Evolutionary conservation across 2,113 vertebrate species (phyloP), one percentile per base, ranked within the genome.

Genomic region (Rattus rattus): DNA sequence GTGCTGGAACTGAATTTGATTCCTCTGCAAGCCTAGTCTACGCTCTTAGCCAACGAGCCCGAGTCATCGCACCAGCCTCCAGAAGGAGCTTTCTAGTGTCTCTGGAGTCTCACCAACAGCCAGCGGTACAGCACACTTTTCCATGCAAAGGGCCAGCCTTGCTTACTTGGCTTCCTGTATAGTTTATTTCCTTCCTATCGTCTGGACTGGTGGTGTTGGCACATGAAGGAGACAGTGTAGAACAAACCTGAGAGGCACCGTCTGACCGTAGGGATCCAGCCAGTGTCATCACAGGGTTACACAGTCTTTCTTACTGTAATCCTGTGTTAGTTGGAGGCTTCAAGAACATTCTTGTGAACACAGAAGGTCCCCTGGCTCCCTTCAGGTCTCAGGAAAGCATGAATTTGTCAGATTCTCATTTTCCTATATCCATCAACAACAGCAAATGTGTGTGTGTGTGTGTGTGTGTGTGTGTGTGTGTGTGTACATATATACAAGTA

Each of bases 121-220:
- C 59, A 43, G 43, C 43, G 43, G 20, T 54, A 7, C 4, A 17
- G 33, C 24, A 36, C 67, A 75, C 30, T 90, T 56, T 70, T 75
- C 91, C 90, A 80, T 13, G 30, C 52, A 86, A 80, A 54, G 59
- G 56, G 24, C 22, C 16, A 36, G 59, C 54, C 80, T 59, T 49
- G 24, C 30, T 65, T 93, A 63, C 61, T 75, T 65, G 88, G 56
- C 52, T 94, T 88, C 92, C 52, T 80, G 49, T 2, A 12, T 3
- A 61, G 59, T 92, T 92, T 95, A 54, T 88, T 94, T 91, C 80
- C 39, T 72, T 52, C 65, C 52, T 90, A 49, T 73, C 30, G 59
- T 69, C 63, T 91, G 70, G 43, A 92, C 69, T 10, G 89, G 20
- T 28, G 19, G 13, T 85, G 65, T 61, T 20, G 63, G 39, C 59